Evolutionary conservation across 2,888 invertebrate genomes (phyloP).

Genomic region (Villa cingulata): DNA sequence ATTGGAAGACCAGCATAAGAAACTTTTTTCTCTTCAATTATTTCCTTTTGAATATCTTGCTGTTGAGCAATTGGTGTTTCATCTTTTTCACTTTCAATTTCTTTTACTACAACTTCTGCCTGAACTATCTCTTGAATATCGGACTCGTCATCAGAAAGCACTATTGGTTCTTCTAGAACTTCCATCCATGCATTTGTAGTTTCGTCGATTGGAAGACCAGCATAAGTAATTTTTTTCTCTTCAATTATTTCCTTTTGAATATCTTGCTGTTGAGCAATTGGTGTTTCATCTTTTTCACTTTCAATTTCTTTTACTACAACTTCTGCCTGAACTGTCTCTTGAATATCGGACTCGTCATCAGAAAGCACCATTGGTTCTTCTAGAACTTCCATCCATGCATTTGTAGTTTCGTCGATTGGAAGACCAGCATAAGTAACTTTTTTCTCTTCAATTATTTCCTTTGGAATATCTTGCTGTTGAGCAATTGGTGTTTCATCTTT

Average conservation of each 20-base stretch:
- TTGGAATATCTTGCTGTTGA: too few relatives aligned
- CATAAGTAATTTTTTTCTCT: slow-evolving; percentile 13
- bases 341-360: slow-evolving; percentile 22
- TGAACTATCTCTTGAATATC: too few relatives aligned
- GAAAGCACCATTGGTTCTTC: slow-evolving; percentile 33
- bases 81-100: not conserved
- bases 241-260: not conserved
- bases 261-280: too few relatives aligned
- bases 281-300: not conserved
- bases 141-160: slow-evolving; percentile 28
- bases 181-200: slow-evolving; percentile 27
- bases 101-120: too few relatives aligned
- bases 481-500: not conserved
- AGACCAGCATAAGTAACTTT: slow-evolving; percentile 21
- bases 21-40: slow-evolving; percentile 12
- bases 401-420: slow-evolving; percentile 24
- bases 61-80: slow-evolving; percentile 8
- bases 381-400: slow-evolving; percentile 28
- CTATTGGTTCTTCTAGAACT: slow-evolving; percentile 31
- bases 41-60: not conserved
- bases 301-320: not conserved
- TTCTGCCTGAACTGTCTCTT: too few relatives aligned
- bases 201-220: slow-evolving; percentile 25
- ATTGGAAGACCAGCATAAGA: slow-evolving; percentile 24
- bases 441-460: too few relatives aligned